Evolutionary conservation across 1,140 invertebrate species (phyloP).

Genomic region (Trichomalopsis sarcophagae): DNA sequence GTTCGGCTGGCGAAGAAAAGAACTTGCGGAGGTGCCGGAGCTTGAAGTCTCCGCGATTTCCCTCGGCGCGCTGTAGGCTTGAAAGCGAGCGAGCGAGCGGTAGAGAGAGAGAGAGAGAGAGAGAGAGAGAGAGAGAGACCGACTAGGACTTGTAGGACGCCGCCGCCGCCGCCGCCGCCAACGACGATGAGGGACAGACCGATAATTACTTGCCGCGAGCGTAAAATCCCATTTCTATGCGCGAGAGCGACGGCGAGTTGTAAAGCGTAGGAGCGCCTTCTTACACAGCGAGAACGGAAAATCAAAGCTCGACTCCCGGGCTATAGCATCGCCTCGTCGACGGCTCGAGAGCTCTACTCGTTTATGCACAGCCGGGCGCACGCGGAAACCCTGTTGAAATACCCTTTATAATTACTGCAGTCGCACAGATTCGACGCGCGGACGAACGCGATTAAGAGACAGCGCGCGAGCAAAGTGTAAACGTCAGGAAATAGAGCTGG

Average conservation of each 20-base stretch:
- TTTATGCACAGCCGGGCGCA: background rate
- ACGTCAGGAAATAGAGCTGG: no score
- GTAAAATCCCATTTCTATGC: constrained; percentile 63
- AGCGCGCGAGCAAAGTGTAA: no score
- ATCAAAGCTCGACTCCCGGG: background rate
- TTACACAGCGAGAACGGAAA: constrained; percentile 7
- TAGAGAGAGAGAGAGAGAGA: no score
- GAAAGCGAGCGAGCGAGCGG: no score
- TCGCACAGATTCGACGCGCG: background rate
- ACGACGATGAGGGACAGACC: constrained; percentile 50
- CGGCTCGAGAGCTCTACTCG: background rate
- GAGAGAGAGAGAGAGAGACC: background rate
- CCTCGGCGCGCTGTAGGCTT: no score
- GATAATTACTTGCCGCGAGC: constrained; percentile 64
- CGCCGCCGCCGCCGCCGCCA: background rate
- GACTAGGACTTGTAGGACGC: background rate
- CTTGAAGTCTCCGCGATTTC: background rate
- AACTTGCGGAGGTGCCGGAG: background rate
- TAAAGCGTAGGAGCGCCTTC: background rate
- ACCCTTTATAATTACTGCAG: background rate
- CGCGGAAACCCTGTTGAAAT: background rate
- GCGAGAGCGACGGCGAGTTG: constrained; percentile 3
- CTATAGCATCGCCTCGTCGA: background rate
- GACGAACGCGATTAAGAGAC: no score
- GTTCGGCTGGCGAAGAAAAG: background rate